Evolutionary conservation across 2,888 invertebrate species (phyloP).

Genomic region (Oegoconia quadripuncta): DNA sequence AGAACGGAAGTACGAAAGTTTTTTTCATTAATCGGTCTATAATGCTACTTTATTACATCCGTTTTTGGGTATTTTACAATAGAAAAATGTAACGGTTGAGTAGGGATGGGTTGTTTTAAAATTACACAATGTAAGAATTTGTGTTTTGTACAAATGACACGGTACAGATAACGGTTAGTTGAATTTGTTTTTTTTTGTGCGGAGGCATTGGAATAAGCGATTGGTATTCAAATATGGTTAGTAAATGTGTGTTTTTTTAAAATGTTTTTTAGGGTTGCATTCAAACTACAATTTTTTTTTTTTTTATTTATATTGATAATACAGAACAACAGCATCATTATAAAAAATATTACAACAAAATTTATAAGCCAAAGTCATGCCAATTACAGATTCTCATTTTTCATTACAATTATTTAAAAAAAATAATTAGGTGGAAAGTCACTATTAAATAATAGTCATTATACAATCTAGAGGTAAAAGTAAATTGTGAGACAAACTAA

Average conservation of each 20-base stretch:
- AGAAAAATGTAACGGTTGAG: constrained; percentile 39
- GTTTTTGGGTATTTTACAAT: constrained; percentile 34
- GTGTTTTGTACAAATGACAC: constrained; percentile 1
- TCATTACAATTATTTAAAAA: too few species aligned
- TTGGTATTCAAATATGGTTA: constrained; percentile 24
- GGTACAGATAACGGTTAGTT: constrained; percentile 30
- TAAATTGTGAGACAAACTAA: too few species aligned
- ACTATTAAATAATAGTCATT: too few species aligned
- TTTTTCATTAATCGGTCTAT: constrained; percentile 49
- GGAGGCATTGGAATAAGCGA: constrained; percentile 36
- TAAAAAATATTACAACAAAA: too few species aligned
- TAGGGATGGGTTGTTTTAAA: constrained; percentile 19
- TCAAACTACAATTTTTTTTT: too few species aligned
- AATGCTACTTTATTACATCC: constrained; percentile 59
- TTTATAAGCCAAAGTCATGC: too few species aligned
- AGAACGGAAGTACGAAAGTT: constrained; percentile 52
- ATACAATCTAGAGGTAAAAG: too few species aligned
- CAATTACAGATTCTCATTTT: too few species aligned
- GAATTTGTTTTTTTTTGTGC: constrained; percentile 19
- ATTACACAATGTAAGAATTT: constrained; percentile 13
- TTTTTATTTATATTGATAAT: too few species aligned
- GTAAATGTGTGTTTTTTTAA: constrained; percentile 4
- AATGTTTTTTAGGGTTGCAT: too few species aligned
- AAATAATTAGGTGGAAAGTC: too few species aligned
- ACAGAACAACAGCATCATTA: too few species aligned